Evolutionary conservation across 2,888 invertebrate species (phyloP).

Genomic region (Melanchra persicariae): DNA sequence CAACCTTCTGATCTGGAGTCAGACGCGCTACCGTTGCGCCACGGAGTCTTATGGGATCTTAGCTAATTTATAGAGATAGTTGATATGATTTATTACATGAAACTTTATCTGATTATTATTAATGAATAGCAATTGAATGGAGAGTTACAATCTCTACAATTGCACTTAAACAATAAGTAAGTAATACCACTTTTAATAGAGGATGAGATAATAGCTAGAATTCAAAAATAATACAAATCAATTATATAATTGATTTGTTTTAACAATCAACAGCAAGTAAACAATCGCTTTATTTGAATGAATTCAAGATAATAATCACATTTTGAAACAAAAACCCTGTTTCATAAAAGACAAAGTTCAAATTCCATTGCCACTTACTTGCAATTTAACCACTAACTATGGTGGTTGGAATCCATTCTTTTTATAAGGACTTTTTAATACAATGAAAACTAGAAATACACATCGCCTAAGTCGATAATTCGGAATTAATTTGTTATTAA

Average conservation of each 20-base stretch:
- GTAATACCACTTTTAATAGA: neutral
- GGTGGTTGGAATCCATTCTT: too few relatives aligned
- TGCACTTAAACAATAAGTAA: neutral
- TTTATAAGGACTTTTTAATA: neutral
- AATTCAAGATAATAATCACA: too few relatives aligned
- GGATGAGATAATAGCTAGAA: neutral
- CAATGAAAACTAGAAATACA: too few relatives aligned
- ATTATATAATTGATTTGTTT: too few relatives aligned
- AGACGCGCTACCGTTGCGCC: conserved; percentile 92
- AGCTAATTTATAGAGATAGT: conserved; percentile 31
- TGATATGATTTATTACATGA: conserved; percentile 1
- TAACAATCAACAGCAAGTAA: neutral
- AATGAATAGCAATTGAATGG: neutral
- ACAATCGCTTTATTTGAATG: neutral
- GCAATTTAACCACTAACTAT: too few relatives aligned
- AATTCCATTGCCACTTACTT: neutral
- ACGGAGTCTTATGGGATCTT: conserved; percentile 42
- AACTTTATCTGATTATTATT: conserved; percentile 34
- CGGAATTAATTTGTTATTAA: too few relatives aligned
- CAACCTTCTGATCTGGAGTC: conserved; percentile 99
- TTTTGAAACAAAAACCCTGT: too few relatives aligned
- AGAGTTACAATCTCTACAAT: neutral
- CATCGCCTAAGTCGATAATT: too few relatives aligned
- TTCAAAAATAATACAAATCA: too few relatives aligned
- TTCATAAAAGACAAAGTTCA: neutral